Percentiles rank a stretch among this genome's conserved stretches.
Conservation (phyloP, 2,113 vertebrate species). For the Varanus salvator region DNA sequence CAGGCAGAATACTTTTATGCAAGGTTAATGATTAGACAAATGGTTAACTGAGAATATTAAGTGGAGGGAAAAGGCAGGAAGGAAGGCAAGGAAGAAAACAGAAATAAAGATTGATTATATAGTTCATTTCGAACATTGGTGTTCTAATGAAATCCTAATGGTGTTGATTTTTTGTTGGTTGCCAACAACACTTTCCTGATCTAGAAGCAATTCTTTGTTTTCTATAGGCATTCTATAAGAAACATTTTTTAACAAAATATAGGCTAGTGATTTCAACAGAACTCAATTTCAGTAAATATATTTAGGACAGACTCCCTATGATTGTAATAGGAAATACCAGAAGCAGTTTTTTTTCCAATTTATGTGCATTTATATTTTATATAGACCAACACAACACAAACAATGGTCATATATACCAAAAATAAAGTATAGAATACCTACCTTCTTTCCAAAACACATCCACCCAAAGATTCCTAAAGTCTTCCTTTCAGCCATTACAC, state of each 20-base stretch:
- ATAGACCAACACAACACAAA: neutral
- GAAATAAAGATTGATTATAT: neutral
- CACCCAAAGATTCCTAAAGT: slow-evolving; percentile 34
- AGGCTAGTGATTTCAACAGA: neutral
- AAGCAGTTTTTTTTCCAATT: neutral
- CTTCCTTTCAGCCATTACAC: slow-evolving; percentile 61
- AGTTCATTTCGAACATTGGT: slow-evolving; percentile 14
- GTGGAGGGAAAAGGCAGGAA: too few relatives aligned
- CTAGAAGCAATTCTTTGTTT: slow-evolving; percentile 51
- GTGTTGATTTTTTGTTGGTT: too few relatives aligned
- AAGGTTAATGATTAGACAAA: neutral
- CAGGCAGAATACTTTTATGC: neutral
- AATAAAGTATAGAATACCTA: neutral
- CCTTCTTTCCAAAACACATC: slow-evolving; percentile 19
- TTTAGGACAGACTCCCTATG: neutral
- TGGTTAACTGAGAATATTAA: slow-evolving; percentile 23
- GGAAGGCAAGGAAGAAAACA: too few relatives aligned
- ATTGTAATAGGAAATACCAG: neutral
- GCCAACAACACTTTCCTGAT: slow-evolving; percentile 64
- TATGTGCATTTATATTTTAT: neutral
- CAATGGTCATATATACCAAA: neutral
- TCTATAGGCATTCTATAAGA: neutral
- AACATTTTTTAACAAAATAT: neutral
- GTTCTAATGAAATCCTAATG: slow-evolving; percentile 51
- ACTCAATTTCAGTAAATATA: neutral